These are phyloP conservation scores for Thalassaphorura encarpata DNA, from an alignment of 1,140 invertebrate genomes.

Conservation along the genomic window DNA sequence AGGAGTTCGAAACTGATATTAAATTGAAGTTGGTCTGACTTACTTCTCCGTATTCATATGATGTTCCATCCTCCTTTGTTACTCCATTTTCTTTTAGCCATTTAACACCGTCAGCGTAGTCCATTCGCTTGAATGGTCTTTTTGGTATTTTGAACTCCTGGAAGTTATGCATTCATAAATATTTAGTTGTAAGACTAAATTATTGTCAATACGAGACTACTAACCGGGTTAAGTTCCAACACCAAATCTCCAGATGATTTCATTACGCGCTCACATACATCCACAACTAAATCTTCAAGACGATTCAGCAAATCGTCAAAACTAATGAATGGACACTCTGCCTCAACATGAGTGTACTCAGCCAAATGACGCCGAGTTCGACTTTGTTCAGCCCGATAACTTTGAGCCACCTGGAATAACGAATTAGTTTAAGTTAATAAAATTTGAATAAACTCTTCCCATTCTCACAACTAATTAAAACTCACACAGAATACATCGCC, in stretches of 20 bases:
- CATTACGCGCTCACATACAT: conserved; percentile 86
- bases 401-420: too few species aligned
- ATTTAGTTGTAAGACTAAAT: conserved; percentile 15
- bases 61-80: conserved; percentile 91
- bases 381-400: conserved; percentile 75
- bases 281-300: conserved; percentile 90
- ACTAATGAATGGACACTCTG: conserved; percentile 88
- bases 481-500: conserved; percentile 98
- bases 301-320: conserved; percentile 85
- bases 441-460: not conserved
- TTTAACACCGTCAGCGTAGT: conserved; percentile 86
- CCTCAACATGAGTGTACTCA: conserved; percentile 91
- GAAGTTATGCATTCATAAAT: conserved; percentile 17
- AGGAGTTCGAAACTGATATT: not conserved
- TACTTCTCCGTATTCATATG: conserved; percentile 97
- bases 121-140: conserved; percentile 87
- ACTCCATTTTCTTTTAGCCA: conserved; percentile 89
- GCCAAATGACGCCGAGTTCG: conserved; percentile 92
- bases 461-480: too few species aligned
- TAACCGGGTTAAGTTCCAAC: conserved; percentile 77
- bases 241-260: conserved; percentile 69
- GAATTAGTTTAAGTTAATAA: not conserved
- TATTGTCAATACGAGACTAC: conserved; percentile 24
- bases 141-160: conserved; percentile 73
- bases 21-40: conserved; percentile 29